Evolutionary conservation across 2,113 vertebrate species (phyloP).

Genomic region (Saimiri boliviensis): DNA sequence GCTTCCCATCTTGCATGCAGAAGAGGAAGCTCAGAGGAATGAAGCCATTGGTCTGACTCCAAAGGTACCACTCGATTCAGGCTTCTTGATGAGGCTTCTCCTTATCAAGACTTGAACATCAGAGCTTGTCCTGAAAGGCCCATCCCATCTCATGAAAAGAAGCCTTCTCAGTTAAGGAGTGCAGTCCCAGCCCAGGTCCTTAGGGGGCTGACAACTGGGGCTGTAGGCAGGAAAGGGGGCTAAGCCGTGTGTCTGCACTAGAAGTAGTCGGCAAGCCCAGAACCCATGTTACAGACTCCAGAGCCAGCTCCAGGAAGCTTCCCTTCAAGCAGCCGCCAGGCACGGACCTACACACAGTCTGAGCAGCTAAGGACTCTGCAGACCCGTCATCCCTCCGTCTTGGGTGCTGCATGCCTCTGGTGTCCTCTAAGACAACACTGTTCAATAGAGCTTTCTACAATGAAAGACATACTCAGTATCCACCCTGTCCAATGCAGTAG

Average conservation of each 20-base stretch:
- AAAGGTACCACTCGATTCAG: background rate
- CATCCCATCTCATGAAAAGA: background rate
- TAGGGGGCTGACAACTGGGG: background rate
- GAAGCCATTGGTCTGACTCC: background rate
- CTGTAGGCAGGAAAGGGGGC: background rate
- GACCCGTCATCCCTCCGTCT: background rate
- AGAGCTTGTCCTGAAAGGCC: background rate
- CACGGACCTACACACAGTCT: too few relatives aligned
- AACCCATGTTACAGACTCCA: background rate
- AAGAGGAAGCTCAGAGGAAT: background rate
- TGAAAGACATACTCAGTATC: background rate
- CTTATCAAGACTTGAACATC: background rate
- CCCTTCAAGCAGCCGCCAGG: background rate
- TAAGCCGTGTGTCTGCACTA: background rate
- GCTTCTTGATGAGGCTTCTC: background rate
- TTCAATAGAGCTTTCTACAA: background rate
- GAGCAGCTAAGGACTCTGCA: background rate
- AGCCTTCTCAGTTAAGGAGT: background rate
- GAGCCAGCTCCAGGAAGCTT: background rate
- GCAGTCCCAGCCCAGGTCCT: background rate
- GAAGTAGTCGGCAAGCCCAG: background rate
- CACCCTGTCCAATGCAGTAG: background rate
- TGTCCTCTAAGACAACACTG: background rate
- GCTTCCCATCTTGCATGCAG: background rate
- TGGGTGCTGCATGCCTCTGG: background rate